Conservation (phyloP, 2,888 invertebrate genomes). For the Agrochola lychnidis region DNA sequence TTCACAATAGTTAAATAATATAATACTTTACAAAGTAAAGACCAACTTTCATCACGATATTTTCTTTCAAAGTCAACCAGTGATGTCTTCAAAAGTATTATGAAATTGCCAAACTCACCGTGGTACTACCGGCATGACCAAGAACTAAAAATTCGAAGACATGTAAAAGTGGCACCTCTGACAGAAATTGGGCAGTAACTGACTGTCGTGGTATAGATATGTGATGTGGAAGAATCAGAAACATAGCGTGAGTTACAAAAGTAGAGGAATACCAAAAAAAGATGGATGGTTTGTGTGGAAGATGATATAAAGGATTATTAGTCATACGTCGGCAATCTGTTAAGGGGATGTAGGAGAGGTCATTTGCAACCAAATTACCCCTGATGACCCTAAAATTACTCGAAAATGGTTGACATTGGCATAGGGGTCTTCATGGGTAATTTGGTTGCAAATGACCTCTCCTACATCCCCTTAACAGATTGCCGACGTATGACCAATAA, state of each 20-base stretch:
- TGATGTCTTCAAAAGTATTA: not conserved
- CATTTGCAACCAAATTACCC: no score
- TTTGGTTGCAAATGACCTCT: no score
- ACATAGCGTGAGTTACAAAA: not conserved
- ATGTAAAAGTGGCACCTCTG: not conserved
- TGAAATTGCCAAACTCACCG: not conserved
- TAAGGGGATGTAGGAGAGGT: no score
- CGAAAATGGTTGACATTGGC: no score
- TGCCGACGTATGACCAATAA: no score
- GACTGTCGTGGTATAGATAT: not conserved
- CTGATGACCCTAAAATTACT: no score
- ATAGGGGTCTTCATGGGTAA: no score
- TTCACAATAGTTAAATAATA: no score
- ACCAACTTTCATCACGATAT: not conserved
- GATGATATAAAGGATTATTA: not conserved
- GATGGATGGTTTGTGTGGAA: not conserved
- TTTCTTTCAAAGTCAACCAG: not conserved
- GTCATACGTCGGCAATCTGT: no score
- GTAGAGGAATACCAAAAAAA: not conserved
- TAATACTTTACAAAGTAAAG: no score
- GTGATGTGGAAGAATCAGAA: not conserved
- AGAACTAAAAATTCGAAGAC: not conserved
- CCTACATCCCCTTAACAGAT: no score
- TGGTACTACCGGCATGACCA: not conserved
- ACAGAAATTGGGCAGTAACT: no score